Evolutionary conservation across 2,797 vertebrate species (phyloP).

Genomic region (Gymnoscopelus microlampas): DNA sequence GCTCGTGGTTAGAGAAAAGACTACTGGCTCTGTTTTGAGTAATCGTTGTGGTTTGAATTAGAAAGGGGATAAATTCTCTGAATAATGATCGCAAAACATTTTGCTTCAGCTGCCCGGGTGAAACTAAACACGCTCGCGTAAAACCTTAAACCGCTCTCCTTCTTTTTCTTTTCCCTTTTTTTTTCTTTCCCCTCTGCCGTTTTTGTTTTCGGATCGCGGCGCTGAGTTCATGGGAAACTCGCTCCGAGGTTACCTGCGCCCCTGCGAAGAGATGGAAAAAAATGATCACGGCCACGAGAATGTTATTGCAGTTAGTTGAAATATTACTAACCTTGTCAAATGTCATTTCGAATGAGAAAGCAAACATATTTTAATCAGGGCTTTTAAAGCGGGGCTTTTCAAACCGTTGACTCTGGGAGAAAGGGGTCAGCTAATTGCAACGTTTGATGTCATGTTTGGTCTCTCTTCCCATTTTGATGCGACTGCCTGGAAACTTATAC

Average conservation of each 20-base stretch:
- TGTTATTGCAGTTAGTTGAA: constrained; percentile 83
- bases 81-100: constrained; percentile 80
- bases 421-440: constrained; percentile 78
- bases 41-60: constrained; percentile 75
- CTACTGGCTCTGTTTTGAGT: constrained; percentile 69
- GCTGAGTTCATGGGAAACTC: constrained; percentile 81
- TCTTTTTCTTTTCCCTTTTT: constrained; percentile 11
- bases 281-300: constrained; percentile 73
- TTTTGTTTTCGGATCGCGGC: constrained; percentile 74
- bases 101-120: constrained; percentile 67
- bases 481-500: constrained; percentile 72
- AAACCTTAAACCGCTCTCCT: constrained; percentile 70
- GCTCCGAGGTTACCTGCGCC: constrained; percentile 77
- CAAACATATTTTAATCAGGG: constrained; percentile 79
- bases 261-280: constrained; percentile 70
- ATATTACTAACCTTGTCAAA: constrained; percentile 84
- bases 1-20: constrained; percentile 55
- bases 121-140: constrained; percentile 76
- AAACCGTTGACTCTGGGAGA: constrained; percentile 72
- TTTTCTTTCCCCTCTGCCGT: constrained; percentile 10
- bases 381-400: constrained; percentile 71
- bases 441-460: constrained; percentile 82
- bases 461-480: constrained; percentile 73
- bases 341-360: constrained; percentile 79
- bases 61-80: constrained; percentile 74